Percentiles rank a stretch among this genome's conserved stretches.
Evolutionary conservation across 35 echinoderm and acorn worm species (phyloP).

Genomic region (Chiridota heheva): DNA sequence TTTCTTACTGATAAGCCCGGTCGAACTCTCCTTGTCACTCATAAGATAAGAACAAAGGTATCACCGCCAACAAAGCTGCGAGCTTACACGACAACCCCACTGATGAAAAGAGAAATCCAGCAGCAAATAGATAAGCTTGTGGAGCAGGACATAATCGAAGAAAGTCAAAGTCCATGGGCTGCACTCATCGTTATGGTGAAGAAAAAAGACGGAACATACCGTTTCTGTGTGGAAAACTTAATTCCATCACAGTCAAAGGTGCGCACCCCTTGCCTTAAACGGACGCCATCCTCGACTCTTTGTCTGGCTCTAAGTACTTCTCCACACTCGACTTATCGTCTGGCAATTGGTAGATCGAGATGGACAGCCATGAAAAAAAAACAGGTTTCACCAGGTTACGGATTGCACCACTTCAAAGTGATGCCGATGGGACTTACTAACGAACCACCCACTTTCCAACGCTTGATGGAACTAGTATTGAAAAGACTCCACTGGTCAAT

Average conservation of each 20-base stretch:
- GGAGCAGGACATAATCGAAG: slow-evolving; percentile 6
- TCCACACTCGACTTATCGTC: background rate
- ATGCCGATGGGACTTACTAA: slow-evolving; percentile 48
- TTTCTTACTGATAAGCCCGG: too few relatives aligned
- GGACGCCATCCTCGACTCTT: background rate
- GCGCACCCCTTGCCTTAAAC: background rate
- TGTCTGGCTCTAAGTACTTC: background rate
- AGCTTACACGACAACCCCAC: too few relatives aligned
- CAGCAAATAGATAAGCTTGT: background rate
- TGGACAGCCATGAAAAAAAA: slow-evolving; percentile 14
- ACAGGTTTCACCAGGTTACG: background rate
- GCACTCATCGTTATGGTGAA: slow-evolving; percentile 17
- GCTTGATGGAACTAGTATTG: slow-evolving; percentile 34
- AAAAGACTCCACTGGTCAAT: slow-evolving; percentile 41
- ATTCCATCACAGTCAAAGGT: slow-evolving; percentile 1
- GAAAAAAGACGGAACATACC: slow-evolving; percentile 21
- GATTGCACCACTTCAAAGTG: slow-evolving; percentile 31
- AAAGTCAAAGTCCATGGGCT: background rate
- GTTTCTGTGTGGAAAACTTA: slow-evolving; percentile 1
- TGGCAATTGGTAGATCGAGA: background rate
- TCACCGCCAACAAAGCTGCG: too few relatives aligned
- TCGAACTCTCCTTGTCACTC: too few relatives aligned
- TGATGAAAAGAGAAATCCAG: too few relatives aligned
- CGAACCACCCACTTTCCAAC: slow-evolving; percentile 52
- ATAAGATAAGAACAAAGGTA: too few relatives aligned